Evolutionary conservation across 1,140 invertebrate species (phyloP), one percentile per base, ranked within the genome.

Genomic region (Riptortus pedestris): DNA sequence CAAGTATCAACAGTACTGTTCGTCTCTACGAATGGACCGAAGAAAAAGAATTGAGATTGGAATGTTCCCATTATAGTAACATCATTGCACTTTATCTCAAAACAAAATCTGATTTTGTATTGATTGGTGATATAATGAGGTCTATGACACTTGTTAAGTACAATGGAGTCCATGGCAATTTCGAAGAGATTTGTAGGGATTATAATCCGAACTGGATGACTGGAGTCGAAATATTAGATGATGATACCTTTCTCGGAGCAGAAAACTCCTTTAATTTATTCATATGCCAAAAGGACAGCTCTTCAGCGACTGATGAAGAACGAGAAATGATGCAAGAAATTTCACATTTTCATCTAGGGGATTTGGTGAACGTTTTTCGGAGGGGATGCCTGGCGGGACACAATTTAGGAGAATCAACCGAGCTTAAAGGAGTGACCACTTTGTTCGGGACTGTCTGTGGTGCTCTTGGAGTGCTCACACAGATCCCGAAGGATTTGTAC

Each of bases 121-220:
- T 99, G 0, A 89, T 98, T 29, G 96, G 95, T 0, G 96, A 99
- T 79, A 78, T 99, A 0, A 98, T 99, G 93, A 78, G 94, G 28
- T 98, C 95, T 5, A 86, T 98, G 70, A 93, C 91, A 0, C 74
- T 99, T 12, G 74, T 99, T 29, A 87, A 93, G 66, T 98, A 98
- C 73, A 98, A 97, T 80, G 91, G 91, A 69, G 88, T 96, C 85
- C 95, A 98, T 77, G 93, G 92, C 33, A 93, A 87, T 71, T 97
- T 99, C 75, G 95, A 98, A 74, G 95, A 98, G 77, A 96, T 97
- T 69, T 90, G 93, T 0, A 78, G 93, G 52, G 95, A 99, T 79
- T 95, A 92, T 73, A 92, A 92, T 72, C 92, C 96, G 0, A 96
- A 96, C 74, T 99, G 96, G 96, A 96, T 96, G 87, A 94, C 93